Evolutionary conservation across 2,113 vertebrate genomes (phyloP).

Genomic region (Dendrocopos noguchii): DNA sequence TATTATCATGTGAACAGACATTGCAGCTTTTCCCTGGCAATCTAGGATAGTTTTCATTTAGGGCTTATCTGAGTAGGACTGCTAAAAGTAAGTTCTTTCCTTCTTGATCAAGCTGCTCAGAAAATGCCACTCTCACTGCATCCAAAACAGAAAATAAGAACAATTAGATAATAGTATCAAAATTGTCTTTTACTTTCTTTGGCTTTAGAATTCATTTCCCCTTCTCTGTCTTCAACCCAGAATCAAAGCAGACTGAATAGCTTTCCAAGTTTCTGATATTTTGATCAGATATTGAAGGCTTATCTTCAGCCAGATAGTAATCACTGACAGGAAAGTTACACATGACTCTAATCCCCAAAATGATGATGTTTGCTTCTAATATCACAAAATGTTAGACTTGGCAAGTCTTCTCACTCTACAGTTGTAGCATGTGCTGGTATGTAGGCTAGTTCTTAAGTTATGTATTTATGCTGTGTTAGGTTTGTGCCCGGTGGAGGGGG

Average conservation of each 20-base stretch:
- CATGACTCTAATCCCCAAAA: not conserved
- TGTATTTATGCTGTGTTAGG: not conserved
- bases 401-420: not conserved
- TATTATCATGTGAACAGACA: not conserved
- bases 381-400: not conserved
- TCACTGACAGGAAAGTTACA: not conserved
- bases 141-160: not conserved
- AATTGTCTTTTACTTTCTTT: not conserved
- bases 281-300: not conserved
- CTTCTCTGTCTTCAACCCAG: not conserved
- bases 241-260: not conserved
- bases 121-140: not conserved
- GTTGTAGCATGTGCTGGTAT: too few species aligned
- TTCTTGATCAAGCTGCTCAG: not conserved
- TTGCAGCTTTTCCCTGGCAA: not conserved
- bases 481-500: too few species aligned
- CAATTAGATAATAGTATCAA: not conserved
- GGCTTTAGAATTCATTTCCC: not conserved
- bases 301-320: not conserved
- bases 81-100: not conserved
- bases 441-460: not conserved
- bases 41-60: not conserved
- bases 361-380: not conserved
- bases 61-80: not conserved
- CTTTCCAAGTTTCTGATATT: conserved; percentile 7